Percentiles rank a stretch among this genome's conserved stretches.
These are phyloP conservation scores for Parazoanthus swiftii DNA, from an alignment of 92 coral and sea anemone species.

Conservation along the genomic window DNA sequence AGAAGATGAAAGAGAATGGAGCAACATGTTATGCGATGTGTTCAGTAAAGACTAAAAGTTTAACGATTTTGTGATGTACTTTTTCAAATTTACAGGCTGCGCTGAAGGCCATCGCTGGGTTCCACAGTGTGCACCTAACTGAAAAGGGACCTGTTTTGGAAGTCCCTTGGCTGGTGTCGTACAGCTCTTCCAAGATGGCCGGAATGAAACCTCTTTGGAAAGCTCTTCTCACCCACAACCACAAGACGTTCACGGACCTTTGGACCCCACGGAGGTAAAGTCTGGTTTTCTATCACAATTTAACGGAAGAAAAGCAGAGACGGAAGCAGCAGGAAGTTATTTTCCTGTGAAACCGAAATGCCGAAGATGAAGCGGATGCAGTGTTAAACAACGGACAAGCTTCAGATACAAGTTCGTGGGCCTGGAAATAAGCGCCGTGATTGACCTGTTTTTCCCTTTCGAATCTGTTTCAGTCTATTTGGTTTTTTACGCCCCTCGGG, in stretches of 20 bases:
- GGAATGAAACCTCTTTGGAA: slow-evolving; percentile 48
- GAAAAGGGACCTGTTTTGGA: slow-evolving; percentile 37
- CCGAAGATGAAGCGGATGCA: too few species aligned
- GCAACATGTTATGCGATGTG: too few species aligned
- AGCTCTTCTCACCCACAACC: slow-evolving; percentile 42
- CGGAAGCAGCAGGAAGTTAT: too few species aligned
- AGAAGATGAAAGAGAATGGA: too few species aligned
- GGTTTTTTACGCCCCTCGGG: neutral
- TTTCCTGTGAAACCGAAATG: too few species aligned
- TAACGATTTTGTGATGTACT: neutral
- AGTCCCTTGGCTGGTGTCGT: slow-evolving; percentile 55
- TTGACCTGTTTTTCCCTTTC: neutral
- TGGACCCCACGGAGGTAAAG: slow-evolving; percentile 60
- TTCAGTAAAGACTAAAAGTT: too few species aligned
- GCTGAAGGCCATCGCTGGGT: slow-evolving; percentile 61
- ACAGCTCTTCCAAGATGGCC: slow-evolving; percentile 50
- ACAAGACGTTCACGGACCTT: slow-evolving; percentile 32
- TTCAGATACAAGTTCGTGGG: neutral
- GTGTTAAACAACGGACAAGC: too few species aligned
- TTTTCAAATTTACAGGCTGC: slow-evolving; percentile 23
- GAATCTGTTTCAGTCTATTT: neutral
- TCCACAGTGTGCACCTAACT: slow-evolving; percentile 65
- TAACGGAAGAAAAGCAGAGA: too few species aligned
- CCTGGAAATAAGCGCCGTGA: neutral
- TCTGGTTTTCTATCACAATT: neutral